These are phyloP conservation scores for Adela reaumurella DNA, from an alignment of 2,888 invertebrate species.

Conservation along the genomic window DNA sequence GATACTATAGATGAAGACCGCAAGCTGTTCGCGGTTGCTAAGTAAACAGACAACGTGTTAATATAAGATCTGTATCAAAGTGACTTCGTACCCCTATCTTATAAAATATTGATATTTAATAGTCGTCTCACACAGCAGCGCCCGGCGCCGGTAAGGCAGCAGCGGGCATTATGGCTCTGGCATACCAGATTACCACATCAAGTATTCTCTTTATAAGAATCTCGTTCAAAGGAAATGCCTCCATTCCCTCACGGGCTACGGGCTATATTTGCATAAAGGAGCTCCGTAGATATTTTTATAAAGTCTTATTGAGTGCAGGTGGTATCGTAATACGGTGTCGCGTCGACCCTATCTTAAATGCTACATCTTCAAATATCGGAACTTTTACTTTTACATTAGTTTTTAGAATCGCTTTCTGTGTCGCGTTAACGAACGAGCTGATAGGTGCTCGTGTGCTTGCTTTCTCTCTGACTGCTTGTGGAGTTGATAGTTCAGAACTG, in stretches of 20 bases:
- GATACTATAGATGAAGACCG: too few relatives aligned
- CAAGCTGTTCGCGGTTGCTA: background rate
- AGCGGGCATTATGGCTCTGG: conserved; percentile 33
- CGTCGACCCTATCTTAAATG: conserved; percentile 41
- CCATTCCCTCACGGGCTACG: conserved; percentile 5
- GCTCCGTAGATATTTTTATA: background rate
- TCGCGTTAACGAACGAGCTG: too few relatives aligned
- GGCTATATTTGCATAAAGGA: background rate
- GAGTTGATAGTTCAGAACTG: too few relatives aligned
- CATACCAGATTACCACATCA: conserved; percentile 46
- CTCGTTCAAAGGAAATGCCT: conserved; percentile 14
- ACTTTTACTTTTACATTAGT: conserved; percentile 45
- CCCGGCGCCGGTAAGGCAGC: conserved; percentile 36
- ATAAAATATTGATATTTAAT: conserved; percentile 53
- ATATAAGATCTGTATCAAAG: conserved; percentile 40
- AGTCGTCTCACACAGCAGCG: conserved; percentile 28
- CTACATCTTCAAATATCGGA: conserved; percentile 42
- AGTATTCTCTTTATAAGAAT: conserved; percentile 29
- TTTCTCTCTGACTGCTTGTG: too few relatives aligned
- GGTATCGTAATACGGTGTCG: conserved; percentile 28
- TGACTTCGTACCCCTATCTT: conserved; percentile 29
- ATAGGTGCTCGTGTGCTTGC: too few relatives aligned
- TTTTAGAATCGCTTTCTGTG: too few relatives aligned
- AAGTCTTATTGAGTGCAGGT: conserved; percentile 30
- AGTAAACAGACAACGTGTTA: conserved; percentile 51